These are phyloP conservation scores for Lampris incognitus DNA, from an alignment of 2,113 vertebrate genomes.

Conservation along the genomic window DNA sequence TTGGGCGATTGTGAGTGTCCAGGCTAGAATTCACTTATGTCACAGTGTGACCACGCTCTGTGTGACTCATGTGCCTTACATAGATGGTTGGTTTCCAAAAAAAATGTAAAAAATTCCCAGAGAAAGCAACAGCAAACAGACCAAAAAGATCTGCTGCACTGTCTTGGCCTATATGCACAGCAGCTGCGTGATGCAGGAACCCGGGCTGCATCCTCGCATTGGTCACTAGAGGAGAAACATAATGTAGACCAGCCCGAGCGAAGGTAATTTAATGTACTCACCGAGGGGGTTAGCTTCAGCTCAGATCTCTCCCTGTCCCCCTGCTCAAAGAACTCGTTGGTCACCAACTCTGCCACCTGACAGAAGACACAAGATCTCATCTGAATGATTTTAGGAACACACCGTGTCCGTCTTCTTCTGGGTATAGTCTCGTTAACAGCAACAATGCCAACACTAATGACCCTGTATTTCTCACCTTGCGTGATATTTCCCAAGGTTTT, in stretches of 20 bases:
- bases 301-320: slow-evolving; percentile 96
- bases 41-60: slow-evolving; percentile 42
- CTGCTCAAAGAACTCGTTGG: slow-evolving; percentile 99
- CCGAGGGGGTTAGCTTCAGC: slow-evolving; percentile 96
- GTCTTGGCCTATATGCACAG: not conserved
- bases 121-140: slow-evolving; percentile 35
- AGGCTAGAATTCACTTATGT: slow-evolving; percentile 63
- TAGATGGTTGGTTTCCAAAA: slow-evolving; percentile 32
- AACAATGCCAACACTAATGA: not conserved
- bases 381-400: not conserved
- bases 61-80: slow-evolving; percentile 41
- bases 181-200: slow-evolving; percentile 20
- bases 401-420: not conserved
- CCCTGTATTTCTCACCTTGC: slow-evolving; percentile 86
- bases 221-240: slow-evolving; percentile 45
- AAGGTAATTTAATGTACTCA: slow-evolving; percentile 78
- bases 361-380: slow-evolving; percentile 19
- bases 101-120: no score
- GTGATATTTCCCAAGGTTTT: slow-evolving; percentile 99
- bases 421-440: no score
- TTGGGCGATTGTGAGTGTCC: not conserved
- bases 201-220: slow-evolving; percentile 46
- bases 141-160: not conserved
- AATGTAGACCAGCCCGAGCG: slow-evolving; percentile 33
- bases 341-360: slow-evolving; percentile 98